Percentiles rank a stretch among this genome's conserved stretches.
These are phyloP conservation scores for Catocala sponsa DNA, from an alignment of 2,888 invertebrate genomes.

Conservation along the genomic window DNA sequence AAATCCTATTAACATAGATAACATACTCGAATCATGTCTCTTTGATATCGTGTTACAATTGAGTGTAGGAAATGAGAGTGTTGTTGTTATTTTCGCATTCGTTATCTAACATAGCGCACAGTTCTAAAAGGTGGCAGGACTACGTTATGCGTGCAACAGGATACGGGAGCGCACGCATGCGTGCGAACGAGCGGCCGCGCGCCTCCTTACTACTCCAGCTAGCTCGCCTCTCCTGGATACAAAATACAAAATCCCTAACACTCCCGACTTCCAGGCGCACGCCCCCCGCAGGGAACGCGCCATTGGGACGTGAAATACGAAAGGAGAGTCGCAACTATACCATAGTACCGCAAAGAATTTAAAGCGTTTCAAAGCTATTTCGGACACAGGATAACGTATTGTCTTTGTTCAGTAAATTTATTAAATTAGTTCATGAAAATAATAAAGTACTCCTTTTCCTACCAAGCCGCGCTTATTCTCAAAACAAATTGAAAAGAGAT, in stretches of 20 bases:
- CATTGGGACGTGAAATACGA: slow-evolving; percentile 35
- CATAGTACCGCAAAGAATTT: slow-evolving; percentile 46
- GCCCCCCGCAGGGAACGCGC: slow-evolving; percentile 62
- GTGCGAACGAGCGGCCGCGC: slow-evolving; percentile 72
- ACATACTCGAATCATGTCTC: slow-evolving; percentile 5
- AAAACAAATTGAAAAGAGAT: too few species aligned
- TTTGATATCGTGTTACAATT: background rate
- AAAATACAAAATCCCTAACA: slow-evolving; percentile 59
- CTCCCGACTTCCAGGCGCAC: slow-evolving; percentile 57
- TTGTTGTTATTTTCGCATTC: slow-evolving; percentile 17
- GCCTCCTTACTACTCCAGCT: slow-evolving; percentile 69
- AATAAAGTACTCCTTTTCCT: background rate
- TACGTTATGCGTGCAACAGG: slow-evolving; percentile 69
- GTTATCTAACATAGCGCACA: slow-evolving; percentile 36
- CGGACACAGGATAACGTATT: slow-evolving; percentile 3
- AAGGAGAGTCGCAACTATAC: slow-evolving; percentile 39
- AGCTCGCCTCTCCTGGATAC: slow-evolving; percentile 55
- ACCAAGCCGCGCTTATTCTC: background rate
- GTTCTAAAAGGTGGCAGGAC: slow-evolving; percentile 33
- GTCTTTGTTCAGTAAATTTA: slow-evolving; percentile 3
- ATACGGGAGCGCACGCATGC: slow-evolving; percentile 71
- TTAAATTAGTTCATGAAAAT: slow-evolving; percentile 7
- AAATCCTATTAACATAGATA: slow-evolving; percentile 17
- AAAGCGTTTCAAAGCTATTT: slow-evolving; percentile 29
- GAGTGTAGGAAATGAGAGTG: background rate